A percentile compares a stretch with the other conserved stretches of the same genome.
phyloP scores from a whole-genome alignment of 2,797 vertebrate species.

The Limosa lapponica region DNA sequence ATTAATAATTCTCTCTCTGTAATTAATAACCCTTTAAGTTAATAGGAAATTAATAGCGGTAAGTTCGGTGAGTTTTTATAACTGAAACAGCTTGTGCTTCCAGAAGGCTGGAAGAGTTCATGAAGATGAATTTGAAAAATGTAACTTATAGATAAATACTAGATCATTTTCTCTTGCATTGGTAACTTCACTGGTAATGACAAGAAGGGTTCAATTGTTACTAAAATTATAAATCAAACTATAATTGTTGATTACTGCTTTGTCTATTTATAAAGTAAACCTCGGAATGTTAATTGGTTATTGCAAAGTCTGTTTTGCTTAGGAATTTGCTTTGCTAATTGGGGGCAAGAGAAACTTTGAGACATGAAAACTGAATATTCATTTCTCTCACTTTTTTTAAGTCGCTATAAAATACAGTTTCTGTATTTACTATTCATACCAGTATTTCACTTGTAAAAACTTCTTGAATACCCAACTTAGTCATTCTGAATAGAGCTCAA shows the following conservation, averaged over 20 bases:
- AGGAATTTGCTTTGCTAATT: constrained; percentile 37
- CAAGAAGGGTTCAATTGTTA: neutral
- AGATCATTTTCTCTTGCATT: neutral
- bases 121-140: neutral
- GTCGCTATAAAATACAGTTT: constrained; percentile 50
- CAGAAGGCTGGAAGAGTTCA: neutral
- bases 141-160: neutral
- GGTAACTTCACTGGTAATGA: neutral
- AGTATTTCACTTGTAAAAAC: constrained; percentile 29
- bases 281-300: constrained; percentile 37
- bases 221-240: neutral
- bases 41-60: neutral
- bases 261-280: constrained; percentile 34
- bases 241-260: constrained; percentile 27
- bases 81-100: neutral
- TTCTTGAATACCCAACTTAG: constrained; percentile 33
- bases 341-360: constrained; percentile 20
- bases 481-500: constrained; percentile 41
- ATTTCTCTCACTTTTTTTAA: constrained; percentile 19
- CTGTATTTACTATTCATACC: constrained; percentile 69
- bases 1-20: constrained; percentile 5
- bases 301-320: constrained; percentile 22
- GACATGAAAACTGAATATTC: constrained; percentile 46
- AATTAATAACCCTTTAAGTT: constrained; percentile 36
- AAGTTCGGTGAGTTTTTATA: neutral